A percentile compares a stretch with the other conserved stretches of the same genome.
These are phyloP conservation scores for Cryptocephalus moraei DNA, from an alignment of 2,888 invertebrate species.

Conservation along the genomic window DNA sequence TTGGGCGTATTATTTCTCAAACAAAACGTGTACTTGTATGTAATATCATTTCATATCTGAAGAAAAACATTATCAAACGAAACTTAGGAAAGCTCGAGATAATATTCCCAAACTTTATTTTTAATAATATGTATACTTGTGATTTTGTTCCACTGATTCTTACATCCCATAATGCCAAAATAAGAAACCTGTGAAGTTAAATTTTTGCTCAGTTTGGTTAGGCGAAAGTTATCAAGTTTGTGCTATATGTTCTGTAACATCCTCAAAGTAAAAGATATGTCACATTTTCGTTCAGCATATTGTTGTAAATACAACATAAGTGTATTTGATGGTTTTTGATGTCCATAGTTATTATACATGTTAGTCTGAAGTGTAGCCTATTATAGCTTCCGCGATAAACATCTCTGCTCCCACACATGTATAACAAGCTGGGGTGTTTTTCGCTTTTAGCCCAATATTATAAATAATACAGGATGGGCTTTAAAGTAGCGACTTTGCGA, in stretches of 20 bases:
- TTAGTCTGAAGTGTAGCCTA: slow-evolving; percentile 18
- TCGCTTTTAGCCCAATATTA: slow-evolving; percentile 21
- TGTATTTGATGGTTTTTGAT: slow-evolving; percentile 32
- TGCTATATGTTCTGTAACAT: slow-evolving; percentile 10
- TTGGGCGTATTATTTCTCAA: too few species aligned
- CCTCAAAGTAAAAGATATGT: slow-evolving; percentile 9
- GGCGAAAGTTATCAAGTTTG: neutral
- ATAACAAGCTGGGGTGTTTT: slow-evolving; percentile 8
- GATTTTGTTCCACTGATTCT: too few species aligned
- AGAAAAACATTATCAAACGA: too few species aligned
- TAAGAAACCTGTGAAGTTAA: too few species aligned
- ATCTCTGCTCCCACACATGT: slow-evolving; percentile 4
- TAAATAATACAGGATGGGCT: slow-evolving; percentile 16
- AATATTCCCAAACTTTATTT: too few species aligned
- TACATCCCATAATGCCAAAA: too few species aligned
- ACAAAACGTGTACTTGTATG: too few species aligned
- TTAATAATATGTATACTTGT: too few species aligned
- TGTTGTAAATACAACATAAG: slow-evolving; percentile 35
- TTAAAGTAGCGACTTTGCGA: neutral
- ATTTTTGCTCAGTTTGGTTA: too few species aligned
- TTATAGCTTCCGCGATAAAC: slow-evolving; percentile 11
- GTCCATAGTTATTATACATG: slow-evolving; percentile 29
- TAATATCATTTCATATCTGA: too few species aligned
- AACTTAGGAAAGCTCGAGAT: too few species aligned
- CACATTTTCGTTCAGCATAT: slow-evolving; percentile 14